Percentiles rank a stretch among this genome's conserved stretches.
phyloP scores from a whole-genome alignment of 2,797 vertebrate species.

The Mionectes olivaceus region DNA sequence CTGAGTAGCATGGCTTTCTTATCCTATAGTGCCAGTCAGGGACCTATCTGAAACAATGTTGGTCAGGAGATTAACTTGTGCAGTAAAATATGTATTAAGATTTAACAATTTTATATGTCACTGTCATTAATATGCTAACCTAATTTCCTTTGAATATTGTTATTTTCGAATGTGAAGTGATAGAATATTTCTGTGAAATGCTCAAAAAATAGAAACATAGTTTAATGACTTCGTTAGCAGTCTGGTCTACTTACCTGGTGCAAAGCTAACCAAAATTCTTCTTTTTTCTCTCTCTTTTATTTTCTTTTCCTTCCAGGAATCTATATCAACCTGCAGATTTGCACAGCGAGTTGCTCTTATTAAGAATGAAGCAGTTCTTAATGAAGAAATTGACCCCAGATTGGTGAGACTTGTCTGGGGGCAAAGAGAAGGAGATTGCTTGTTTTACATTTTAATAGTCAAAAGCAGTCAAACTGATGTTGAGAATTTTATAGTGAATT shows the following conservation, averaged over 20 bases:
- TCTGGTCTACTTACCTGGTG: background rate
- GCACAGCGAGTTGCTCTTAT: constrained; percentile 95
- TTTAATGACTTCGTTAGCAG: background rate
- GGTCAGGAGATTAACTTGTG: background rate
- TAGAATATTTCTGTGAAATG: background rate
- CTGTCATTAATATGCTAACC: background rate
- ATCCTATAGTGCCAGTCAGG: background rate
- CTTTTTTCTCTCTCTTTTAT: background rate
- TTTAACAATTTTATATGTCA: background rate
- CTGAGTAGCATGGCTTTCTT: background rate
- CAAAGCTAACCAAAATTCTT: background rate
- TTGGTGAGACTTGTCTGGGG: constrained; percentile 81
- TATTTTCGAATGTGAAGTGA: background rate
- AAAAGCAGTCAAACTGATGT: background rate
- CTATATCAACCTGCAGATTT: constrained; percentile 96
- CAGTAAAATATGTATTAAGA: background rate
- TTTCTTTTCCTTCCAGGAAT: constrained; percentile 82
- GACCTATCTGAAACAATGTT: background rate
- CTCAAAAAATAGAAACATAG: background rate
- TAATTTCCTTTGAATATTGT: background rate
- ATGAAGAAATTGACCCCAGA: constrained; percentile 93
- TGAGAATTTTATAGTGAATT: background rate
- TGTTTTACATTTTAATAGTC: background rate
- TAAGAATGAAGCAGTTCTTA: constrained; percentile 93
- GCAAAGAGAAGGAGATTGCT: background rate